Evolutionary conservation across 2,888 invertebrate genomes (phyloP), one percentile per base, ranked within the genome.

Genomic region (Heteromurus nitidus): DNA sequence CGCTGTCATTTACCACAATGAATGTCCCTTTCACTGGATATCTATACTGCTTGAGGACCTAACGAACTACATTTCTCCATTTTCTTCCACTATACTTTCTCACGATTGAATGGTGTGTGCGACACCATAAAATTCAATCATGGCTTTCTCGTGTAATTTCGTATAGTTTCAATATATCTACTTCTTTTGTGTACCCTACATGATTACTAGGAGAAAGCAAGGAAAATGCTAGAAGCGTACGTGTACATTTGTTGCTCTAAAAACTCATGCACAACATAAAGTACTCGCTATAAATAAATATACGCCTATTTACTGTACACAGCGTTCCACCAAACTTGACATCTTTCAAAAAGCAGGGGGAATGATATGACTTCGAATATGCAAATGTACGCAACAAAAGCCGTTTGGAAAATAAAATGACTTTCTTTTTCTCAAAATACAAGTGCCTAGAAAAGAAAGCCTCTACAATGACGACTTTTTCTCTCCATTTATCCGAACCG

Each of bases 111-210:
- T 7, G 11, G 13, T 7, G 50, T 18, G 50, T n/a, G n/a, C 3
- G 11, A 24, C 5, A 58, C 62, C 62, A 62, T 62, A 62, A 62
- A 62, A 62, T 62, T 62, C 62, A 62, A 62, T 62, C 30, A 62
- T 62, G 20, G 11, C 20, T 31, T 30, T 20, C 31, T 11, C 16
- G n/a, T 31, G 30, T 62, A 62, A 62, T 62, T 62, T 31, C 26
- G n/a, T 22, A 55, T 55, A 11, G 20, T 24, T 55, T 55, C 55
- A 22, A n/a, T 16, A 20, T 55, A 9, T 22, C n/a, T 18, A n/a
- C 50, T 55, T 24, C 20, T 55, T 22, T 55, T 5, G 16, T 20
- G 22, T 9, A 55, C 20, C n/a, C n/a, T n/a, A n/a, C n/a, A n/a
- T n/a, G n/a, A n/a, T n/a, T n/a, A n/a, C n/a, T n/a, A n/a, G 7